A percentile compares a stretch with the other conserved stretches of the same genome.
These are phyloP conservation scores for Odobenus rosmarus DNA, from an alignment of 2,113 vertebrate genomes.

Conservation along the genomic window DNA sequence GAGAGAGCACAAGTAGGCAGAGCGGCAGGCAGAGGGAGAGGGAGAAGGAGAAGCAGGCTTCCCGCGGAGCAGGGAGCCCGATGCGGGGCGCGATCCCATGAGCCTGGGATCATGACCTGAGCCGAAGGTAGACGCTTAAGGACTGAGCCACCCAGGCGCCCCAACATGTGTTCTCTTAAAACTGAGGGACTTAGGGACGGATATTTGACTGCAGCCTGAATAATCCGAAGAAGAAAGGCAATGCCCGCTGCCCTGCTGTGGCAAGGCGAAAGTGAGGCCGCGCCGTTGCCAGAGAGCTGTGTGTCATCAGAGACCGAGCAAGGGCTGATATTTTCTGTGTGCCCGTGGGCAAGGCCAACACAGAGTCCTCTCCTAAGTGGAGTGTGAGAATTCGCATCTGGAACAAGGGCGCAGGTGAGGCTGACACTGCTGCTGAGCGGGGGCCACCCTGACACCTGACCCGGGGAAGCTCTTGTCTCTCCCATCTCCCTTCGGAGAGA, in stretches of 20 bases:
- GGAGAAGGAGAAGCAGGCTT: too few relatives aligned
- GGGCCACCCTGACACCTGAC: not conserved
- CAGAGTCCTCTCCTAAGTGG: too few relatives aligned
- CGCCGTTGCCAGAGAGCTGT: rapidly evolving
- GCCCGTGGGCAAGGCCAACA: not conserved
- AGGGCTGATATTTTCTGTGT: not conserved
- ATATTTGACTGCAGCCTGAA: not conserved
- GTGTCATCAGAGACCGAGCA: not conserved
- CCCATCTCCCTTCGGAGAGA: too few relatives aligned
- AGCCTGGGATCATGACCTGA: too few relatives aligned
- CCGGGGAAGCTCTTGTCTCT: rapidly evolving
- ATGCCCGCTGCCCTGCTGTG: too few relatives aligned
- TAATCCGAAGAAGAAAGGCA: not conserved
- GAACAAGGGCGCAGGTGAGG: not conserved
- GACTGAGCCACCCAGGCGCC: too few relatives aligned
- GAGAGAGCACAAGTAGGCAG: too few relatives aligned
- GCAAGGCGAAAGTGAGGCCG: not conserved
- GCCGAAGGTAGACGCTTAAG: too few relatives aligned
- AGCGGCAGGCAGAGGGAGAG: too few relatives aligned
- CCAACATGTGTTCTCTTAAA: not conserved
- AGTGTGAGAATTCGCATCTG: not conserved
- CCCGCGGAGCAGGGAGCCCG: too few relatives aligned
- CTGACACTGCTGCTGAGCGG: too few relatives aligned
- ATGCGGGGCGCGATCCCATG: too few relatives aligned
- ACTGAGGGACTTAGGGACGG: not conserved